Evolutionary conservation across 1,140 invertebrate genomes (phyloP).

Genomic region (Zaprionus kolodkinae): DNA sequence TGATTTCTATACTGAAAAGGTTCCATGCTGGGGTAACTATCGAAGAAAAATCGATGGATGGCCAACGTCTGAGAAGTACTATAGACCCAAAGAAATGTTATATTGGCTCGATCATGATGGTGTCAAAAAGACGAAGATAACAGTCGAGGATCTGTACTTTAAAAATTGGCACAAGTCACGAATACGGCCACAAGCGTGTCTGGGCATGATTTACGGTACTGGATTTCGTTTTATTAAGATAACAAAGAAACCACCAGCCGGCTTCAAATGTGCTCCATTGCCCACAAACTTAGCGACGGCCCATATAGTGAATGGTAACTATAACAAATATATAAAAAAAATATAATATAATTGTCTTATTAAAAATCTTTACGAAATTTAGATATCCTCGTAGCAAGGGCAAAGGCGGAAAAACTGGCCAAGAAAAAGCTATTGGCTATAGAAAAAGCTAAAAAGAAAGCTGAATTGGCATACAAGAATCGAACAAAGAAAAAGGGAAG

Average conservation of each 20-base stretch:
- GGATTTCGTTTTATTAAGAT: conserved; percentile 60
- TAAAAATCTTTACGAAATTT: background rate
- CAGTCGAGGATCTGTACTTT: conserved; percentile 55
- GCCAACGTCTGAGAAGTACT: conserved; percentile 36
- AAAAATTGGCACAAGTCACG: conserved; percentile 46
- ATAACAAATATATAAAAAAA: background rate
- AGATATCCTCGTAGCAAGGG: background rate
- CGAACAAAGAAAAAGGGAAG: background rate
- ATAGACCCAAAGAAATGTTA: conserved; percentile 41
- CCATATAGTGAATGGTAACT: background rate
- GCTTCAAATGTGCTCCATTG: conserved; percentile 68
- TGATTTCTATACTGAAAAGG: conserved; percentile 59
- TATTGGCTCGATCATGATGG: too few species aligned
- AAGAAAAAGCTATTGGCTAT: conserved; percentile 15
- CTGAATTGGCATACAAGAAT: background rate
- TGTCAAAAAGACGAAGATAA: too few species aligned
- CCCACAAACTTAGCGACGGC: conserved; percentile 63
- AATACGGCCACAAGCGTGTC: conserved; percentile 65
- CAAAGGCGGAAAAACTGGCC: conserved; percentile 22
- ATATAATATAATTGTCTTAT: background rate
- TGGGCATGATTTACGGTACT: conserved; percentile 68
- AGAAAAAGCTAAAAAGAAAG: background rate
- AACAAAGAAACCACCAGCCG: conserved; percentile 45
- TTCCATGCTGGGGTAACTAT: conserved; percentile 48
- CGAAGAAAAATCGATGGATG: conserved; percentile 54